Base-by-base conservation (phyloP, 2,113 vertebrate species). In the Ailuropoda melanoleuca region DNA sequence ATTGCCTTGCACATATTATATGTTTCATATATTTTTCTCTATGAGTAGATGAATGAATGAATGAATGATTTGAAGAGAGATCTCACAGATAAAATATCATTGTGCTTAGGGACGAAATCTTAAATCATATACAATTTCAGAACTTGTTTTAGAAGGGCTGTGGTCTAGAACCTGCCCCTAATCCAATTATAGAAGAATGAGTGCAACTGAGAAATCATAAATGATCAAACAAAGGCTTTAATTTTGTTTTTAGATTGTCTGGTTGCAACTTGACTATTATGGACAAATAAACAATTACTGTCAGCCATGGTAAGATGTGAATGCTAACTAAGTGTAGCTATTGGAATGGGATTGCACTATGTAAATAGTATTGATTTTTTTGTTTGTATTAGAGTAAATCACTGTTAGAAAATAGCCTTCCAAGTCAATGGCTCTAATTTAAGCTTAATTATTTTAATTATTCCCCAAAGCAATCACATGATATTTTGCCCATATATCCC, bases 151-250 rank as follows among this genome's bases (percentile, higher is more conserved):
- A 50, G 43, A 68, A 95, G 74, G 97, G 17, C 81, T 97, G 93
- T 98, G 50, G 43, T 89, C 46, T 97, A 82, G 55, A 97, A 81
- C 70, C 53, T 92, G 26, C 15, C 95, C 66, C 92, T 97, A 97
- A 98, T 97, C 92, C 93, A 98, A 97, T 97, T 97, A 96, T 97
- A 97, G 92, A 97, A 97, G 97, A 97, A 97, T 92, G 81, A 98
- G 98, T 93, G 39, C 86, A 93, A 75, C 95, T 97, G 56, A 85
- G 72, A 96, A 95, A 92, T 86, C 46, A 50, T 93, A 58, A 97
- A 85, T 84, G 94, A 97, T 64, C 50, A 92, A 85, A 90, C 66
- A 96, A 81, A 64, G 91, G 60, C 15, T 92, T 97, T 75, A 81
- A 96, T 95, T 98, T 95, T 97, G 60, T 96, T 97, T 94, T 95